Base-by-base conservation (phyloP, 2,797 vertebrate species). In the Takifugu ocellatus region DNA sequence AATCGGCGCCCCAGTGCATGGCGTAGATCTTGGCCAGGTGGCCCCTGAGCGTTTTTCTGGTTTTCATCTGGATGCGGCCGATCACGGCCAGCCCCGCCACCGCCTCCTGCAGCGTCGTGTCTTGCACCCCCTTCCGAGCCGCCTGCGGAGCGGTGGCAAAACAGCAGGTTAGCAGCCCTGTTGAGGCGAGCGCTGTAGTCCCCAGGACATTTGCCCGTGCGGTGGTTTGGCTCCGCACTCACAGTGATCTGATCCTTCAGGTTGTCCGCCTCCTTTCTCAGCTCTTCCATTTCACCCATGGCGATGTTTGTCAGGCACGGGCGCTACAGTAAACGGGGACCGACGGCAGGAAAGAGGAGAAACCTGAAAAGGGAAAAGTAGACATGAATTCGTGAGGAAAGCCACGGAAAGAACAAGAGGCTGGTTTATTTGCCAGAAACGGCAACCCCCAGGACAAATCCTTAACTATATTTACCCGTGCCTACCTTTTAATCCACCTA, bases 1-100 rank as follows among this genome's bases (percentile, higher is more conserved):
- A 93, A 69, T 98, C 97, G 0, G 93, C 92, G 66, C 88, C 84
- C 97, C 97, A 99, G 89, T 99, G 97, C 95, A 98, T 94, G 53
- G 97, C 97, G 0, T 99, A 99, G 90, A 99, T 96, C 92, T 99
- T 99, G 79, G 95, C 94, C 77, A 99, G 90, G 77, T 99, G 97
- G 57, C 97, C 97, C 75, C 96, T 89, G 55, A 99, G 79, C 0
- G 97, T 99, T 81, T 97, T 92, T 66, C 95, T 93, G 43, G 95
- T 95, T 72, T 97, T 91, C 89, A 99, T 81, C 87, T 98, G 96
- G 52, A 99, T 91, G 7, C 95, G 93, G 7, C 91, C 92, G 26
- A 94, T 91, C 3, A 92, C 89, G 2, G 90, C 83, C 46, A 94
- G 63, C 29, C 90, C 88, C 0, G 88, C 89, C 14, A 82, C 88